Evolutionary conservation across 2,797 vertebrate species (phyloP).

Genomic region (Alectoris magna): DNA sequence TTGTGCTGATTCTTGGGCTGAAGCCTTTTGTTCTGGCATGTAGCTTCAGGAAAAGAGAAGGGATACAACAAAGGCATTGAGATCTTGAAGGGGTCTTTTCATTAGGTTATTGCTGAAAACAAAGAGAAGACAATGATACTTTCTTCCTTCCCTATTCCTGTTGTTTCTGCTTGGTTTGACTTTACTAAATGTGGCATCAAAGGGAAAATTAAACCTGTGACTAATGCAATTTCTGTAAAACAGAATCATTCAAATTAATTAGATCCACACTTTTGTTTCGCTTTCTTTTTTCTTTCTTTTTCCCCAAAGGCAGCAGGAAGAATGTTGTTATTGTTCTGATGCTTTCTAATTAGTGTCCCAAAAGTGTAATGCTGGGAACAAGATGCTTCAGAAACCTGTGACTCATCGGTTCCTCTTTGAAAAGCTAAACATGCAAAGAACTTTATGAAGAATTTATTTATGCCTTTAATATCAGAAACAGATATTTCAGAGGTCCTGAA

Average conservation of each 20-base stretch:
- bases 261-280: neutral
- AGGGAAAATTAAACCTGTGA: neutral
- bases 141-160: neutral
- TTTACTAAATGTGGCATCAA: neutral
- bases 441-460: neutral
- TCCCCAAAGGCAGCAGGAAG: neutral
- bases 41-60: neutral
- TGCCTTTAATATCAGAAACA: neutral
- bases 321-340: neutral
- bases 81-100: slow-evolving; percentile 30
- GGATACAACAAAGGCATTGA: neutral
- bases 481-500: neutral
- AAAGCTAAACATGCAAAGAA: neutral
- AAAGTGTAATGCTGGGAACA: neutral
- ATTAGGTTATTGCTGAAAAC: slow-evolving; percentile 27
- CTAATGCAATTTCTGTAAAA: neutral
- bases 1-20: neutral
- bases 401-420: neutral
- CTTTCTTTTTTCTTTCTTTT: neutral
- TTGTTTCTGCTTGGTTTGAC: neutral
- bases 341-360: neutral
- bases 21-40: neutral
- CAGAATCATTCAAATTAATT: neutral
- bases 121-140: slow-evolving; percentile 18
- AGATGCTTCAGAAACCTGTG: slow-evolving; percentile 5